phyloP scores from a whole-genome alignment of 2,888 invertebrate species.

The Lepidocyrtoides sp. region DNA sequence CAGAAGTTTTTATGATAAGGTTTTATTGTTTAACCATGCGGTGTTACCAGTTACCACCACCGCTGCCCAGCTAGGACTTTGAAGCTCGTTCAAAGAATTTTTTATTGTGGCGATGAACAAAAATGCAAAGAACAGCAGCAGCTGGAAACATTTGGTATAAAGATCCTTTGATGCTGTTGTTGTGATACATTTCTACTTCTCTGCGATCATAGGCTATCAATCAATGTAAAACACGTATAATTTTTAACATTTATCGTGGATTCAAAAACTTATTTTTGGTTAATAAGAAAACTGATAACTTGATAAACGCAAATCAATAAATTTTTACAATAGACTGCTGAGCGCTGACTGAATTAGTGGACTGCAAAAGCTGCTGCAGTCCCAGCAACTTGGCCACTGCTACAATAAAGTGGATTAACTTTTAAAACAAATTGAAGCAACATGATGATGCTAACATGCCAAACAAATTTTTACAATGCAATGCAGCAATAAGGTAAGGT shows the following conservation, averaged over 20 bases:
- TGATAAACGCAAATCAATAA: background rate
- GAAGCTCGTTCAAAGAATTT: conserved; percentile 37
- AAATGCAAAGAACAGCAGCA: conserved; percentile 28
- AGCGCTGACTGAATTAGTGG: too few species aligned
- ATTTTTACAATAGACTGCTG: too few species aligned
- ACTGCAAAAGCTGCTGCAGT: too few species aligned
- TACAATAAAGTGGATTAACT: too few species aligned
- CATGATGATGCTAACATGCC: too few species aligned
- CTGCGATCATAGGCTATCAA: too few species aligned
- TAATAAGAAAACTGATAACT: background rate
- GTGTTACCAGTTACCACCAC: background rate
- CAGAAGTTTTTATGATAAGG: conserved; percentile 14
- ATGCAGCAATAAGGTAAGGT: too few species aligned
- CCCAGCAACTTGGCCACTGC: too few species aligned
- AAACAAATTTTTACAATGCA: too few species aligned
- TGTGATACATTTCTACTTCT: background rate
- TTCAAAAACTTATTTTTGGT: background rate
- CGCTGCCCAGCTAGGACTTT: conserved; percentile 1
- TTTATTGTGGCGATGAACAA: conserved; percentile 19
- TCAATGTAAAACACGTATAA: too few species aligned
- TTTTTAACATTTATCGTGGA: background rate
- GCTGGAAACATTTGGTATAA: conserved; percentile 71
- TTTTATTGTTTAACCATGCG: conserved; percentile 56
- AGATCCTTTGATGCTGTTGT: background rate
- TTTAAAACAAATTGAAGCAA: too few species aligned